Evolutionary conservation across 2,888 invertebrate genomes (phyloP), one percentile per base, ranked within the genome.

Genomic region (Caenorhabditis sulstoni): DNA sequence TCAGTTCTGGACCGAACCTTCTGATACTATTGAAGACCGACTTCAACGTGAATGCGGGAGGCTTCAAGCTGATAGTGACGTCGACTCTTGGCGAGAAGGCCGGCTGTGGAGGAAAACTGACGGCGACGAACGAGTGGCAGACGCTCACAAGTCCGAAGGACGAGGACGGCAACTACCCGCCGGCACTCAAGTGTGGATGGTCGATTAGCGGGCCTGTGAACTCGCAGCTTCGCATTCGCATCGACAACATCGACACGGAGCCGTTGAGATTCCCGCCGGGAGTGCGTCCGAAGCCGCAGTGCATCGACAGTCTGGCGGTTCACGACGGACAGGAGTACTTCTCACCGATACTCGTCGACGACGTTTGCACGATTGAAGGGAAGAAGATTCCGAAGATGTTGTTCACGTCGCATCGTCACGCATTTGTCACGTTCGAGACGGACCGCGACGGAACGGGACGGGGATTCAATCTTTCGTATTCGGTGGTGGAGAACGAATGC

Each of bases 21-120:
- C 23, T 87, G 11, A 57, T 89, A 41, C 85, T 68, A 3, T 86
- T 89, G 67, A 73, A 64, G 52, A 84, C 87, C 1, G 89, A 90
- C 61, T 79, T 80, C 41, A 84, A 79, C 37, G 80, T 80, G 58
- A 77, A 68, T 29, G 59, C 62, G 7, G 82, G 81, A n/a, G 89
- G 89, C 29, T 89, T 89, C 80, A 79, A 81, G 35, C 23, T 88
- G 37, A 68, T 83, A 8, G 76, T 89, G 1, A 84, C 86, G 8
- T 84, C 88, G 4, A 87, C 88, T 7, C 74, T 85, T 29, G 82
- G 86, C 70, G 62, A 61, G 14, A 61, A 78, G 16, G 80, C 74
- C 0, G 89, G 89, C 9, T 89, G 89, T 66, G 89, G 89, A 39
- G 89, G 89, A 11, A 59, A 62, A n/a, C 57, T 87, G 64, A 64